These are phyloP conservation scores for Xestia xanthographa DNA, from an alignment of 2,888 invertebrate species.

Conservation along the genomic window DNA sequence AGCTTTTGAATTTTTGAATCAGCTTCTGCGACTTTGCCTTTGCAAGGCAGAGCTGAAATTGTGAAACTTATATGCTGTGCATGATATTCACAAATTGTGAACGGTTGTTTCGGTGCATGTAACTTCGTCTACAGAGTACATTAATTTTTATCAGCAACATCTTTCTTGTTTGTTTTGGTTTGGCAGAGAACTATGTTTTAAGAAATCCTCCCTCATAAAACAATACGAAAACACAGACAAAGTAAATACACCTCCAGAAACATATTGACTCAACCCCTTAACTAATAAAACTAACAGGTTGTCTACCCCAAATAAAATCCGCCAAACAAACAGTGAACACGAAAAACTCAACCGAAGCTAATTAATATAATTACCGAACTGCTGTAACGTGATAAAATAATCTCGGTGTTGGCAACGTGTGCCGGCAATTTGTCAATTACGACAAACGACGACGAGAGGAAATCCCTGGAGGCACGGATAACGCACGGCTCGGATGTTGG, in stretches of 20 bases:
- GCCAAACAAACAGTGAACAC: constrained; percentile 29
- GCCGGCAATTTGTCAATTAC: constrained; percentile 66
- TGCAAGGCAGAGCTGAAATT: background rate
- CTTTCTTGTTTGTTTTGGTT: background rate
- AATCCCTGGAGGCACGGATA: constrained; percentile 46
- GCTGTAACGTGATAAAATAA: constrained; percentile 67
- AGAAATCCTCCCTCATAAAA: background rate
- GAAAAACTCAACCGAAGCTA: constrained; percentile 41
- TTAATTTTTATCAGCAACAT: background rate
- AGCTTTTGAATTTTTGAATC: constrained; percentile 32
- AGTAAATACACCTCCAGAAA: background rate
- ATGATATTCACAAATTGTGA: background rate
- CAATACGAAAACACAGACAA: constrained; percentile 17
- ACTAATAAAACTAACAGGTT: constrained; percentile 5
- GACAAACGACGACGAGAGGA: constrained; percentile 50
- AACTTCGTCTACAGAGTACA: background rate
- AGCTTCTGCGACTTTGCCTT: constrained; percentile 26
- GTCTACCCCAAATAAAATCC: constrained; percentile 23
- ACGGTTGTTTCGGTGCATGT: background rate
- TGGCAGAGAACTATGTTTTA: background rate
- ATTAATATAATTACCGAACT: constrained; percentile 66
- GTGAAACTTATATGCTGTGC: background rate
- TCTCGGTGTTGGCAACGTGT: constrained; percentile 48
- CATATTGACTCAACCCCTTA: background rate
- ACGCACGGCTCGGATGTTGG: constrained; percentile 33